Base-by-base conservation (phyloP, 2,888 invertebrate genomes). In the Elegia similella region DNA sequence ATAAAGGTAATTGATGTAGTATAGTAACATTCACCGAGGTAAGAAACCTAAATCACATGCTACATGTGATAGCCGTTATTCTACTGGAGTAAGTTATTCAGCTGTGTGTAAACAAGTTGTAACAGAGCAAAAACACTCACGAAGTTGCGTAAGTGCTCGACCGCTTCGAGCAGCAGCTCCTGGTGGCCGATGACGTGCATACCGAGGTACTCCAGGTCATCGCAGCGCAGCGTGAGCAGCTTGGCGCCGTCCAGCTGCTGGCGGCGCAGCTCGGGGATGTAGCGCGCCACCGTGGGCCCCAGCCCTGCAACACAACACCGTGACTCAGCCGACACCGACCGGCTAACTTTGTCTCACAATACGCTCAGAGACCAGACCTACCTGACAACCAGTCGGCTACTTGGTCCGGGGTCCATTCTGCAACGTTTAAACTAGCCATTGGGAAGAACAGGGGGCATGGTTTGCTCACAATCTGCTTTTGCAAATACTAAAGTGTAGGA, bases 311-410 rank as follows among this genome's bases (percentile, higher is more conserved):
- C 61, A 64, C 50, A 52, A 69, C 65, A 68, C 56, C 61, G 64
- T 78, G 78, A 80, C 68, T 79, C 80, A 78, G 68, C 65, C 50
- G 38, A 46, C 60, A 57, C 55, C 47, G 16, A 16, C 44, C 17
- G 30, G 23, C 23, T 42, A 15, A 46, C 16, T 46, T n/a, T 17
- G 47, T n/a, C 34, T 53, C 38, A n/a, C 16, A 57, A 59, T 56
- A 16, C 52, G 62, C 53, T 59, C 62, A 57, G 65, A 64, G 47
- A 34, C 43, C 44, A 42, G 42, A 73, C 73, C 61, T 88, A 97
- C 97, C 97, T 94, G 95, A 95, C 68, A 97, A 86, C 97, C 97
- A 97, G 80, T 97, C 97, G 67, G 95, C 96, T 70, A 97, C 97
- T 93, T 97, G 96, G 77, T 97, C 96, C 58, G 96, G 95, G 70